Evolutionary conservation across 2,113 vertebrate genomes (phyloP), one percentile per base, ranked within the genome.

Genomic region (Chrysochloris asiatica): DNA sequence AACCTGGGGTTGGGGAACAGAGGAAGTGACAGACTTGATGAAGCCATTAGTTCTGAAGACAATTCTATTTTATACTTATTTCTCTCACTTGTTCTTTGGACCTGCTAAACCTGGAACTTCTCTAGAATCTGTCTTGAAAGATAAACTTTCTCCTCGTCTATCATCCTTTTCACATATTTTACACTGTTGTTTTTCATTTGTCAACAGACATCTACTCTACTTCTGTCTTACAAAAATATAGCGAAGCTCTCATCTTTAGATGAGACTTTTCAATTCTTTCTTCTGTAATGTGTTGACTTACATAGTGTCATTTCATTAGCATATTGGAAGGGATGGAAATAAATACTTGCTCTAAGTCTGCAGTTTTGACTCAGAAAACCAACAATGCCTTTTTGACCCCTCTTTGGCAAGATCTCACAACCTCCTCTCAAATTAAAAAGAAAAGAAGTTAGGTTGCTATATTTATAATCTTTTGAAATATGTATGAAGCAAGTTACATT

Each of bases 391-490:
- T 91, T 94, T 92, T 86, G 85, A 79, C 38, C 88, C 54, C 45
- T 81, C 54, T 90, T 76, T 83, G 59, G 76, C 65, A 93, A 91
- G 26, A 78, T 72, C 24, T 91, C 26, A 24, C n/a, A 67, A 86
- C 69, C 21, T 88, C 13, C 48, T 45, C 38, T 90, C 19, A 63
- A 83, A 71, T 79, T 43, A 80, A 88, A 79, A 71, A 71, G 47
- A 89, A 88, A 88, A 81, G 33, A 93, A 92, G 88, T 81, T 71
- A 90, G 71, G 63, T 82, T 81, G 3, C 93, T 94, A 75, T 93
- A 92, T 96, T 95, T 95, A 90, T 93, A 86, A 69, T 63, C 54
- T n/a, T 88, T 93, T 95, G 76, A 93, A 96, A 95, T 94, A 95
- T 95, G 59, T 77, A 96, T 94, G 69, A 94, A 95, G 59, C 43